Evolutionary conservation across 2,797 vertebrate genomes (phyloP), one percentile per base, ranked within the genome.

Genomic region (Mus minutoides): DNA sequence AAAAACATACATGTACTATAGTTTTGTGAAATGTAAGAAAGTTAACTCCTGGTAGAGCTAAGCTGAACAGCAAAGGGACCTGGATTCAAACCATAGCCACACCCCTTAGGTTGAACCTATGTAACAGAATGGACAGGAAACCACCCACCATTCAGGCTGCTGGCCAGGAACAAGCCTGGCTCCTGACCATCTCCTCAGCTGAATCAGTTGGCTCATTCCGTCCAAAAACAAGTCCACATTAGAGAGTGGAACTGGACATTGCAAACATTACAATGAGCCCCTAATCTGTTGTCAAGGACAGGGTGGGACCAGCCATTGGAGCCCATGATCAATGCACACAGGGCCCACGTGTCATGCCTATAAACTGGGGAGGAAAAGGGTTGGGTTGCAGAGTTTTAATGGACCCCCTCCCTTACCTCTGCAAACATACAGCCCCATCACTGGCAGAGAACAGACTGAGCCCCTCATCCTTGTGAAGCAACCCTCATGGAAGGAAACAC

Each of bases 321-420:
- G n/a, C 54, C n/a, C 4, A 26, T 3, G 22, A 40, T 49, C 49
- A 40, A 16, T 4, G 5, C 52, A 10, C 1, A 0, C 22, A 6
- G 2, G 22, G 78, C 43, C 4, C 24, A 13, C 1, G 19, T 10
- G 71, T 76, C 43, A n/a, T 8, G 26, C 16, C 29, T 56, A 9
- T 46, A 21, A 49, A 52, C 16, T 0, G 67, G 14, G 14, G 34
- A 67, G 56, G 67, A 31, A 22, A 31, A 52, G 7, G 64, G 69
- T 43, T 56, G 54, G 14, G 0, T 0, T 24, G 34, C 0, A 8
- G 85, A 19, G 46, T 22, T 79, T 22, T 34, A 21, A 43, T 4
- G 75, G 19, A 26, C 56, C 31, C 31, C 6, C 5, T 88, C 12
- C 21, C 16, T 54, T 22, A n/a, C 62, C 69, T 95, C 37, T 64